A percentile compares a stretch with the other conserved stretches of the same genome.
phyloP scores from a whole-genome alignment of 2,888 invertebrate genomes.

The Ichneumon xanthorius region DNA sequence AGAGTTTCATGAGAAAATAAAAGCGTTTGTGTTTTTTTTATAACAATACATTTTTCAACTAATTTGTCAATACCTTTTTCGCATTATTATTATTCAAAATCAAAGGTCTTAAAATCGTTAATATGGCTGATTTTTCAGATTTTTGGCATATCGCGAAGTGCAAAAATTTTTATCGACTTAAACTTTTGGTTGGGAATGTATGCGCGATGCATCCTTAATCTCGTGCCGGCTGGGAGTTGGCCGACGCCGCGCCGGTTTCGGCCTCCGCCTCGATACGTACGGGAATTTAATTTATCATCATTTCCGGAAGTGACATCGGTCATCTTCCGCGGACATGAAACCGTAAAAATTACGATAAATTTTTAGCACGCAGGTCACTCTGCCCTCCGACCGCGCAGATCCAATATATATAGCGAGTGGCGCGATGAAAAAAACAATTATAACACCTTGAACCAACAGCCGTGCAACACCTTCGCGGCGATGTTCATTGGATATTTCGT shows the following conservation, averaged over 20 bases:
- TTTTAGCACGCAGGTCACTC: slow-evolving; percentile 1
- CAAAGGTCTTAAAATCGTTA: too few relatives aligned
- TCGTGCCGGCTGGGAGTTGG: not conserved
- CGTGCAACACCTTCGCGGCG: not conserved
- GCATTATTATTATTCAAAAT: too few relatives aligned
- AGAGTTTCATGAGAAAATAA: too few relatives aligned
- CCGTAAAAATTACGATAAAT: not conserved
- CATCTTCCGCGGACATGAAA: not conserved
- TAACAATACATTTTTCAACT: too few relatives aligned
- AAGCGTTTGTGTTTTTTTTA: too few relatives aligned
- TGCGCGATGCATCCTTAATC: not conserved
- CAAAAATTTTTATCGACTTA: too few relatives aligned
- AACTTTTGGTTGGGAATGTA: too few relatives aligned
- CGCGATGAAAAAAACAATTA: not conserved
- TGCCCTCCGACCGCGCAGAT: not conserved
- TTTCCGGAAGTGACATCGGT: not conserved
- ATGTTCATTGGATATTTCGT: not conserved
- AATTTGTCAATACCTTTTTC: too few relatives aligned
- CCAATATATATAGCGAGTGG: not conserved
- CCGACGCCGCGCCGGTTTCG: not conserved
- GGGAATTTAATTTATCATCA: slow-evolving; percentile 10
- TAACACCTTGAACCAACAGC: not conserved
- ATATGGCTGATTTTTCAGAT: too few relatives aligned
- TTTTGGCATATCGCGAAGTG: too few relatives aligned
- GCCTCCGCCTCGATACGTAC: not conserved